These are phyloP conservation scores for Podarcis siculus DNA, from an alignment of 2,797 vertebrate species.

Conservation along the genomic window DNA sequence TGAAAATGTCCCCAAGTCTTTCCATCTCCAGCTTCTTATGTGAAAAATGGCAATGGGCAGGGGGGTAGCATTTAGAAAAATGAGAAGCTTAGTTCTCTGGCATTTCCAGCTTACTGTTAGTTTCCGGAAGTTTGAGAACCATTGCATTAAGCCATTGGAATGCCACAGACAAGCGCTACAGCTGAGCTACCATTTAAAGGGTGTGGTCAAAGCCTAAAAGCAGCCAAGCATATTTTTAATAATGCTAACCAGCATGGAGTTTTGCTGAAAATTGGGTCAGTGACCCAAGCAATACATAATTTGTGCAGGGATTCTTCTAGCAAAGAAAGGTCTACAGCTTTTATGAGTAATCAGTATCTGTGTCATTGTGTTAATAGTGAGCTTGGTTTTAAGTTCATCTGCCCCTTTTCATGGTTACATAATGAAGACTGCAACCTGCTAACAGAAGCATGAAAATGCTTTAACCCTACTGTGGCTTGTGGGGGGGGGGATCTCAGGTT, in stretches of 20 bases:
- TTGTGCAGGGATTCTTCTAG: neutral
- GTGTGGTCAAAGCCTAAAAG: neutral
- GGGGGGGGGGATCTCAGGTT: neutral
- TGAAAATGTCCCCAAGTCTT: neutral
- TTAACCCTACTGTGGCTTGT: neutral
- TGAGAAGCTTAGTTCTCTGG: neutral
- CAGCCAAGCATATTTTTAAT: neutral
- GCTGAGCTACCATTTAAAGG: neutral
- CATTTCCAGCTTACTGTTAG: neutral
- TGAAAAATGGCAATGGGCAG: neutral
- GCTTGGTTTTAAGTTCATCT: neutral
- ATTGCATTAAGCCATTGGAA: neutral
- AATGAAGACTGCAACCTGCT: neutral
- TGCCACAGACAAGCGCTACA: neutral
- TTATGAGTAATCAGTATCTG: neutral
- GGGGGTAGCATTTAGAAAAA: neutral
- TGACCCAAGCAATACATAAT: neutral
- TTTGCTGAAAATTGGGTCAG: neutral
- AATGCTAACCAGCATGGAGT: neutral
- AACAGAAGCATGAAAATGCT: conserved; percentile 5
- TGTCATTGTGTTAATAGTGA: neutral
- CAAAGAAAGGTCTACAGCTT: neutral
- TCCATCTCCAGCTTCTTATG: neutral
- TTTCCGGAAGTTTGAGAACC: neutral
- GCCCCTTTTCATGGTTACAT: neutral